Evolutionary conservation across 2,113 vertebrate genomes (phyloP).

Genomic region (Mustela nigripes): DNA sequence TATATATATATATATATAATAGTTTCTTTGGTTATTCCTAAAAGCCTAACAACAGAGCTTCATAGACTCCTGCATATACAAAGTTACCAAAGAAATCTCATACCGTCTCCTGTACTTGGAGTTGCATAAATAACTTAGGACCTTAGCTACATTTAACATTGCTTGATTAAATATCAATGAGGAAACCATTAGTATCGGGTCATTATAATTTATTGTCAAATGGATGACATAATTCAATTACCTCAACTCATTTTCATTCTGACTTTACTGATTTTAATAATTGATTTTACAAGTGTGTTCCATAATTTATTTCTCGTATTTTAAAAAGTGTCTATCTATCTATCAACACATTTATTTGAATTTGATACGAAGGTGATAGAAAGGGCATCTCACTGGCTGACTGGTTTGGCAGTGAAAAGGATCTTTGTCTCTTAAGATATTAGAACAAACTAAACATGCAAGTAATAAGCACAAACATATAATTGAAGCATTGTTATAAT

Average conservation of each 20-base stretch:
- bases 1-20: too few species aligned
- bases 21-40: background rate
- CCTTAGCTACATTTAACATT: background rate
- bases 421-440: background rate
- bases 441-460: background rate
- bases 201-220: background rate
- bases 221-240: background rate
- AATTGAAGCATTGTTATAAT: background rate
- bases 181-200: background rate
- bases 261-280: background rate
- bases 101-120: background rate
- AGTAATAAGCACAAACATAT: background rate
- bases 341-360: background rate
- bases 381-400: background rate
- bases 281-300: background rate
- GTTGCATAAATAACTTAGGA: too few species aligned
- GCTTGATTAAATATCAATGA: background rate
- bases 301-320: background rate
- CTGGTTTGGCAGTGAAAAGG: background rate
- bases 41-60: background rate
- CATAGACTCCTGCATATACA: background rate
- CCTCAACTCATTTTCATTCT: slow-evolving; percentile 22
- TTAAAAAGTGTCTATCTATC: background rate
- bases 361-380: background rate
- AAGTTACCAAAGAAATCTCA: background rate